Conservation (phyloP, 2,113 vertebrate genomes). For the Formicarius rufipectus region DNA sequence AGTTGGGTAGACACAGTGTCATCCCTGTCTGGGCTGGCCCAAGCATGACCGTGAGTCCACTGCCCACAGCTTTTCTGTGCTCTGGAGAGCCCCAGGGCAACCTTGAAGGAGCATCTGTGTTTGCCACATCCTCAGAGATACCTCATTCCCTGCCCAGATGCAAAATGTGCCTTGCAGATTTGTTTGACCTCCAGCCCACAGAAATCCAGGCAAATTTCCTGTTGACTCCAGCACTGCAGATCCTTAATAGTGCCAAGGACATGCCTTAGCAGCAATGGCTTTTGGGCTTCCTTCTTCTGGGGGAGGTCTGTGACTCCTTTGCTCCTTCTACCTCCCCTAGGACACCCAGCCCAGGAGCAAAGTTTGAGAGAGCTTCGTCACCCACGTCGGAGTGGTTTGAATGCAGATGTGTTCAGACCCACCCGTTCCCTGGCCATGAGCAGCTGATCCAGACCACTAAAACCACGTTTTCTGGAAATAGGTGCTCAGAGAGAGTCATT, state of each 20-base stretch:
- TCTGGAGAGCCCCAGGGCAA: background rate
- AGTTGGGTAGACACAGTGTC: rapidly evolving
- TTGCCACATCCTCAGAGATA: background rate
- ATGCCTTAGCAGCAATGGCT: background rate
- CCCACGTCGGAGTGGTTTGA: rapidly evolving
- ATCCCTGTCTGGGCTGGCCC: background rate
- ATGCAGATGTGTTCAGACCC: background rate
- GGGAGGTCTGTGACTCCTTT: background rate
- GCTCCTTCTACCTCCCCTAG: background rate
- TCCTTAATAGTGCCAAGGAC: background rate
- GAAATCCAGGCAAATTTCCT: background rate
- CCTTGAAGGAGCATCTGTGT: background rate
- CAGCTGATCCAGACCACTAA: slow-evolving; percentile 27
- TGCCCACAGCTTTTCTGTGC: background rate
- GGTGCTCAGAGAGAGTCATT: slow-evolving; percentile 1
- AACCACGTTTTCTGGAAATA: slow-evolving; percentile 42
- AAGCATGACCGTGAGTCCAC: background rate
- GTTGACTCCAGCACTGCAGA: background rate
- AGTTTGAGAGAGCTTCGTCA: background rate
- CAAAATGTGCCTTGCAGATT: background rate
- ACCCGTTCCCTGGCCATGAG: background rate
- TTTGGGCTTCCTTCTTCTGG: background rate
- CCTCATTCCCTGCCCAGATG: background rate
- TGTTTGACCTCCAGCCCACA: background rate
- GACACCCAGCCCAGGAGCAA: background rate